Evolutionary conservation across 35 echinoderm and acorn worm genomes (phyloP), one percentile per base, ranked within the genome.

Genomic region (Acanthaster planci): DNA sequence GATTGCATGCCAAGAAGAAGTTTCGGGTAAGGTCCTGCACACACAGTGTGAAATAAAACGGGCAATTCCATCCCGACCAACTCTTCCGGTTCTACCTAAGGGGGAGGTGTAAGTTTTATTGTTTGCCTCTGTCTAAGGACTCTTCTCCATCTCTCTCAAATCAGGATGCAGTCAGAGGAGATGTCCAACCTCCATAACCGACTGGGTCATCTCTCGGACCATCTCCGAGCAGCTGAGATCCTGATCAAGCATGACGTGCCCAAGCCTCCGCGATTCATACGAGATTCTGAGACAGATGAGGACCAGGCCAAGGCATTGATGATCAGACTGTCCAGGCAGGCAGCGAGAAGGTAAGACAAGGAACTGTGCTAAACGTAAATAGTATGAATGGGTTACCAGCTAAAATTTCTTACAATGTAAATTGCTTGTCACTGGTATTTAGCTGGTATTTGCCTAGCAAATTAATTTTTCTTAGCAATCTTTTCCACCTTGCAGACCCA

Each of bases 11-110:
- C 94, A 9, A 92, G 92, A 52, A 88, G 86, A 51, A 83, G 88
- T 17, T 84, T 90, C 78, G 92, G 92, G 92, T 94, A 39, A 94
- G 83, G n/a, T n/a, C n/a, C n/a, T n/a, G n/a, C n/a, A n/a, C n/a
- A n/a, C n/a, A n/a, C n/a, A n/a, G n/a, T n/a, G n/a, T n/a, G n/a
- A n/a, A n/a, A n/a, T n/a, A n/a, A n/a, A n/a, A n/a, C n/a, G 42
- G 42, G 42, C 12, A 47, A 47, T 47, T 47, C 42, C 12, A 47
- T 6, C 4, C 4, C 4, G 4, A 12, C 42, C 42, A n/a, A n/a
- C 42, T 47, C 42, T 47, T 6, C 42, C 12, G 42, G 12, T 4
- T 47, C 4, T 47, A 12, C 42, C 4, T 47, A 47, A 47, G 42
- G 42, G 42, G 4, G 42, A 47, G 4, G 4, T 47, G 42, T 4